Evolutionary conservation across 2,797 vertebrate species (phyloP), one percentile per base, ranked within the genome.

Genomic region (Crax fasciolata): DNA sequence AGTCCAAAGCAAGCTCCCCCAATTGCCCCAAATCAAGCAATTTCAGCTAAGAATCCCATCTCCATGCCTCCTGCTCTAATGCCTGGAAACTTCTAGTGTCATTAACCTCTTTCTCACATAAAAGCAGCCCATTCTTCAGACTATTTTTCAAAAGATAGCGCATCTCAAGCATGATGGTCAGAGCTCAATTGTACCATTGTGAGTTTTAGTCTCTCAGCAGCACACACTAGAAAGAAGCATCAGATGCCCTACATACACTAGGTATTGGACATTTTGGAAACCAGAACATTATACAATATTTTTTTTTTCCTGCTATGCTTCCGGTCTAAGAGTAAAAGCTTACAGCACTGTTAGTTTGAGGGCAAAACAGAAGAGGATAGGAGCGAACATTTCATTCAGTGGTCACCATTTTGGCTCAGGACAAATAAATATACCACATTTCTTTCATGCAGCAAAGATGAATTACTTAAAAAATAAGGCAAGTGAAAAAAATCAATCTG

Each of bases 401-500:
- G 48, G 66, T 82, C 86, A 78, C 46, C 49, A 79, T 59, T 86
- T 91, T 72, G 58, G 43, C 54, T 73, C 49, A 41, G 32, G 58
- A 80, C 87, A 74, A 96, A 84, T 76, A 92, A 88, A 84, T 23
- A 66, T 7, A 71, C 12, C 54, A n/a, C 2, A 1, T 92, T 75
- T 82, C 83, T 81, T 74, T 79, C 68, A 92, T 70, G 63, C 32
- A 84, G 76, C 2, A 8, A 93, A 93, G 62, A 89, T 28, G 13
- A 76, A 95, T 87, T 70, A 62, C 62, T 72, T 89, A 78, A 75
- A 93, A 55, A 85, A 70, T 61, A 86, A 58, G 30, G 35, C 49
- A 76, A 83, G 52, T 27, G n/a, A 89, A 89, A 6, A 6, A 84
- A 73, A 85, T 76, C 83, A 93, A 91, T 61, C 30, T 70, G 43